Evolutionary conservation across 2,888 invertebrate genomes (phyloP).

Genomic region (Morinoia aosen): DNA sequence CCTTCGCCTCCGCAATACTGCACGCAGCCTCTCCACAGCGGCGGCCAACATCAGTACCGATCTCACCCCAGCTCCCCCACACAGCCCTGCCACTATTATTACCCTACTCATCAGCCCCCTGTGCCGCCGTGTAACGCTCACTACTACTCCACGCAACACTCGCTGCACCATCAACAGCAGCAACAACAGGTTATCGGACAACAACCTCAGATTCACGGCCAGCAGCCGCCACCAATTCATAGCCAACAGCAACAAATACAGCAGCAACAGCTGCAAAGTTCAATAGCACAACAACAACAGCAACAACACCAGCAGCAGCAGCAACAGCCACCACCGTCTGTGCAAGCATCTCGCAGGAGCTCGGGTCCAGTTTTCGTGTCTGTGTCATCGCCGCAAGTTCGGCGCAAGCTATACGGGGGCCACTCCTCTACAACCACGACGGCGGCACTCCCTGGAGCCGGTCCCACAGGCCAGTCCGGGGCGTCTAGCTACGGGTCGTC

Average conservation of each 20-base stretch:
- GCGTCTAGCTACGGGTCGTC: slow-evolving; percentile 55
- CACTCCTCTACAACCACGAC: slow-evolving; percentile 61
- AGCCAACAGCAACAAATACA: slow-evolving; percentile 59
- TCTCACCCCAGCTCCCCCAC: slow-evolving; percentile 76
- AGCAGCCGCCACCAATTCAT: slow-evolving; percentile 70
- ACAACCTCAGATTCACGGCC: slow-evolving; percentile 36
- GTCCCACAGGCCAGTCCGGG: slow-evolving; percentile 79
- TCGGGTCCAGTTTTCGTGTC: slow-evolving; percentile 69
- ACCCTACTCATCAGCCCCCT: slow-evolving; percentile 54
- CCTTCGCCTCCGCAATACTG: slow-evolving; percentile 75
- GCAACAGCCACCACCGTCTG: slow-evolving; percentile 28
- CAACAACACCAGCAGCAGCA: slow-evolving; percentile 46
- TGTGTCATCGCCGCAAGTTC: slow-evolving; percentile 64
- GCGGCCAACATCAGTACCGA: slow-evolving; percentile 69
- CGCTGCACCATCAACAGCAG: slow-evolving; percentile 43
- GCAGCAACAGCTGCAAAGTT: slow-evolving; percentile 47
- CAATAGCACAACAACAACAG: slow-evolving; percentile 55
- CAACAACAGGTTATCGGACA: neutral
- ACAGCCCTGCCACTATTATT: slow-evolving; percentile 73
- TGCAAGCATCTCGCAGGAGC: slow-evolving; percentile 62
- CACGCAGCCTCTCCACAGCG: slow-evolving; percentile 43
- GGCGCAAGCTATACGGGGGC: slow-evolving; percentile 64
- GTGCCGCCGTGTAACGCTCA: slow-evolving; percentile 15
- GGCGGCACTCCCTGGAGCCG: slow-evolving; percentile 73
- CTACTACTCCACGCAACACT: slow-evolving; percentile 46